Evolutionary conservation across 1,140 invertebrate species (phyloP), one percentile per base, ranked within the genome.

Genomic region (Anoplolepis gracilipes): DNA sequence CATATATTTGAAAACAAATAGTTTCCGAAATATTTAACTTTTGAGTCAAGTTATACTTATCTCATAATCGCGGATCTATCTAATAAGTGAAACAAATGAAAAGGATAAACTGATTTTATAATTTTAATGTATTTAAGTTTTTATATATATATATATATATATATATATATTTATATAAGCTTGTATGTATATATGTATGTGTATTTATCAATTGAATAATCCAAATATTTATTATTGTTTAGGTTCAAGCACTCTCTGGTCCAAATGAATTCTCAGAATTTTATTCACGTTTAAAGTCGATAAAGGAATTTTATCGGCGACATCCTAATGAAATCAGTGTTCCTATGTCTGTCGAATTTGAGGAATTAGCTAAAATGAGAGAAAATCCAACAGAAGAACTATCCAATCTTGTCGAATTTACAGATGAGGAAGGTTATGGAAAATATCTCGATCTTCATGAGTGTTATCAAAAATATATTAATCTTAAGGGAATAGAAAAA

Each of bases 341-440:
- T 8, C 99, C 99, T 7, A 98, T 99, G 97, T 99, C 98, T 11
- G 97, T 99, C 0, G 99, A 99, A 94, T 99, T 99, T 96, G 99
- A 99, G 92, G 98, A 99, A 93, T 94, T 99, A 72, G 97, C 98
- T 7, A 99, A 99, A 95, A 95, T 97, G 85, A 96, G 98, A 88
- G 98, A 99, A 93, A 98, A 98, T 95, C 97, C 97, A 33, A 96
- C 97, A 5, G 98, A 99, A 93, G 98, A 98, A 94, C 87, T 95
- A 90, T 90, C 93, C 95, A 97, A 97, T 93, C 96, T 99, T 87
- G 98, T 99, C 3, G 98, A 99, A 89, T 99, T 99, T 92, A 99
- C 98, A n/a, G 99, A 99, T 95, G 99, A 99, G 95, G 99, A 99
- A 96, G 99, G 99, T 16, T 99, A 99, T 96, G 99, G 99, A 19